Evolutionary conservation across 30 jellyfish, hydroid and myxozoan species (phyloP), one percentile per base, ranked within the genome.

Genomic region (Mastigias papua): DNA sequence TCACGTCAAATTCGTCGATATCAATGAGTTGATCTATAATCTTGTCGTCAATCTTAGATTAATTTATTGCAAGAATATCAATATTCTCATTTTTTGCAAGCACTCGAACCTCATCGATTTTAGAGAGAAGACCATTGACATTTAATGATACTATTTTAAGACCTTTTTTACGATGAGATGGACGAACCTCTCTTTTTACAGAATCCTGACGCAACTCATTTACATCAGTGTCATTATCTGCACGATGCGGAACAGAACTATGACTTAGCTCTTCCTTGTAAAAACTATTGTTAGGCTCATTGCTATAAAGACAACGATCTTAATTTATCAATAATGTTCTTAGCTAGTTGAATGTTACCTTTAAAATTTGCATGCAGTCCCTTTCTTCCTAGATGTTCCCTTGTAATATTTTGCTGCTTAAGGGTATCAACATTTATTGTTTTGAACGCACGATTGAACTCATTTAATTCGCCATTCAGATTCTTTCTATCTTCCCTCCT

Each of bases 311-410:
- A 16, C 4, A 71, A 30, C 3, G 67, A 30, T 71, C 83, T 26
- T 13, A 71, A 25, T 71, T 71, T 71, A 10, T 11, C 34, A 0
- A 71, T 27, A 4, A 35, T 2, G 34, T 27, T 71, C 34, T 11
- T 17, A 11, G 73, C 83, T 2, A 71, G 71, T 48, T 71, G 83
- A 16, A 10, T 34, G 83, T 71, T 23, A 34, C 73, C 83, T 9
- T 31, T 2, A 25, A 20, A 32, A 25, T 71, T 71, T 7, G 31
- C 73, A 48, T 71, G 71, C 2, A 71, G 67, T 2, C 83, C 76
- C 9, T 25, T 13, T 65, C 50, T 65, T 65, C 32, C 76, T 2
- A 65, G 37, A 46, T 65, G 76, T 30, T 71, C 32, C 4, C 3
- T 6, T 48, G 6, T 13, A 54, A 71, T 71, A 54, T 71, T 71